These are phyloP conservation scores for Morpho achilles DNA, from an alignment of 2,888 invertebrate species.

Conservation along the genomic window DNA sequence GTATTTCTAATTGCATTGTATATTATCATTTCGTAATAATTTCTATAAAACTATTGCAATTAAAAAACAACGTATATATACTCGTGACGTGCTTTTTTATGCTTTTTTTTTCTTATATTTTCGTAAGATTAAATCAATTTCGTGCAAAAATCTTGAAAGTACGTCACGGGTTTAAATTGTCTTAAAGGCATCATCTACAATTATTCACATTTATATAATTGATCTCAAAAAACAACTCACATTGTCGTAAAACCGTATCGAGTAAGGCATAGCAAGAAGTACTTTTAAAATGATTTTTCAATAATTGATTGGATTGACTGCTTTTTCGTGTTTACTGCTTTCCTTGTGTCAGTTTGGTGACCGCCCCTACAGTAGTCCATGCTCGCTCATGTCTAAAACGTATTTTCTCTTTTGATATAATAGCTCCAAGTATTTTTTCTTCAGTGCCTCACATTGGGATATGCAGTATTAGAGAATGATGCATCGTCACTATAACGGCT, in stretches of 20 bases:
- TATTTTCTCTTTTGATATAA: constrained; percentile 73
- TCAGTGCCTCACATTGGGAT: constrained; percentile 76
- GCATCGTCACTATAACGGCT: constrained; percentile 79
- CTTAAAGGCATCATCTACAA: constrained; percentile 24
- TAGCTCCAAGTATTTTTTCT: constrained; percentile 73
- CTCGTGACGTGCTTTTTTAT: constrained; percentile 50
- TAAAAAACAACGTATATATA: constrained; percentile 44
- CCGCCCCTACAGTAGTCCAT: constrained; percentile 77
- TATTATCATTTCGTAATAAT: constrained; percentile 69
- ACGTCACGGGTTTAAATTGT: constrained; percentile 43
- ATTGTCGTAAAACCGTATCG: constrained; percentile 56
- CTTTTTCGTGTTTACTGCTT: constrained; percentile 81
- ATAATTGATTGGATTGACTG: constrained; percentile 80
- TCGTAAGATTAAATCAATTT: neutral
- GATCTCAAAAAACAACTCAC: constrained; percentile 78
- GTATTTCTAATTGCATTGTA: constrained; percentile 77
- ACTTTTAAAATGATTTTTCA: constrained; percentile 65
- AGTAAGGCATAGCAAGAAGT: constrained; percentile 51
- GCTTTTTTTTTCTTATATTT: neutral
- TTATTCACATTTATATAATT: constrained; percentile 26
- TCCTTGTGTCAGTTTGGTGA: constrained; percentile 81
- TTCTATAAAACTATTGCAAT: constrained; percentile 48
- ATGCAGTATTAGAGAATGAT: constrained; percentile 78
- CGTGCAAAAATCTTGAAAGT: constrained; percentile 32
- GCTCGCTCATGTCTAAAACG: constrained; percentile 74